Conservation (phyloP, 1,140 invertebrate species). For the Amphibalanus amphitrite region DNA sequence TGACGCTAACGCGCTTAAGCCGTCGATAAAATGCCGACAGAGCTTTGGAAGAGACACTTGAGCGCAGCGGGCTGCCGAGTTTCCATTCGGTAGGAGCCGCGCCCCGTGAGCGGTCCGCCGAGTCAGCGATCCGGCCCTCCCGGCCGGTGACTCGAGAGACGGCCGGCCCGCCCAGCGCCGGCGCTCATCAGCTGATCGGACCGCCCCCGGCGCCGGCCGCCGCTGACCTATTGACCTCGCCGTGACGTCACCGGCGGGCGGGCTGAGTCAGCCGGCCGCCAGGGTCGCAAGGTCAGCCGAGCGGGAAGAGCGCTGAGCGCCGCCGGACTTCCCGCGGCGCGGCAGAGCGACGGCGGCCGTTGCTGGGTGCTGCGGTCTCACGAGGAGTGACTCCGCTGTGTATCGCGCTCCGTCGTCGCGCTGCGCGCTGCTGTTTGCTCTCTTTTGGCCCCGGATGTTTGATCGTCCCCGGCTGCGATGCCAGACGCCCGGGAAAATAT, state of each 20-base stretch:
- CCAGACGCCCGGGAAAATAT: not conserved
- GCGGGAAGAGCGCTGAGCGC: too few relatives aligned
- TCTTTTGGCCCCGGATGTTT: not conserved
- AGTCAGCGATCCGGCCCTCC: not conserved
- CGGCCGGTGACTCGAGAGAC: too few relatives aligned
- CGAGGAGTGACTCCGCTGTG: too few relatives aligned
- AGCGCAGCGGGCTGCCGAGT: not conserved
- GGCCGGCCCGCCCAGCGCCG: too few relatives aligned
- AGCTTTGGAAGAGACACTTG: not conserved
- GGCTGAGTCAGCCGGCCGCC: not conserved
- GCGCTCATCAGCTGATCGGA: not conserved
- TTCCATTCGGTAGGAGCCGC: not conserved
- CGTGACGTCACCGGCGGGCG: too few relatives aligned
- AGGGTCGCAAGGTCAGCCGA: not conserved
- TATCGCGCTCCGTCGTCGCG: too few relatives aligned
- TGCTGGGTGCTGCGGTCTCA: not conserved
- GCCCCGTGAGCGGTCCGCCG: not conserved
- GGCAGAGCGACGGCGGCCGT: not conserved
- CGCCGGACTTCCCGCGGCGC: not conserved
- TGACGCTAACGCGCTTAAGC: not conserved
- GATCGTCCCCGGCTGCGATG: not conserved
- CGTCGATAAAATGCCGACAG: not conserved
- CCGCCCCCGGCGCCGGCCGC: too few relatives aligned
- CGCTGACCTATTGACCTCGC: not conserved
- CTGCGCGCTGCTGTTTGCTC: not conserved